phyloP scores from a whole-genome alignment of 2,113 vertebrate species.

The Alethe diademata region DNA sequence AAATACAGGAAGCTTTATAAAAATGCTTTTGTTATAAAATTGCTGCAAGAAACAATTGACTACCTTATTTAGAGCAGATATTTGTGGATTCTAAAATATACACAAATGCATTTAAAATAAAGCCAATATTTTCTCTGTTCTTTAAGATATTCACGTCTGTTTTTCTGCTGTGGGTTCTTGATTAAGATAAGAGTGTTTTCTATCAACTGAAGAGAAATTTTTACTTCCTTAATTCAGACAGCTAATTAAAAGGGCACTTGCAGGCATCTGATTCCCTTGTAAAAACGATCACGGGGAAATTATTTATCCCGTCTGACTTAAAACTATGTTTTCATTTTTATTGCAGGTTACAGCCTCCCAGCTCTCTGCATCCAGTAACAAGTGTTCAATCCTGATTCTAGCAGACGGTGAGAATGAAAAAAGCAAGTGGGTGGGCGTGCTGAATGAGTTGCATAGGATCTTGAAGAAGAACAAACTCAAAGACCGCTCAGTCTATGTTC shows the following conservation, averaged over 20 bases:
- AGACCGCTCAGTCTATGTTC: conserved; percentile 93
- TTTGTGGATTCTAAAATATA: background rate
- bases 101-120: background rate
- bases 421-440: conserved; percentile 93
- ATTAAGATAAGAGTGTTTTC: background rate
- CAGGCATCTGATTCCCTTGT: background rate
- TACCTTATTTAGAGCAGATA: background rate
- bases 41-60: background rate
- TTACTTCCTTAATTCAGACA: background rate
- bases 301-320: background rate
- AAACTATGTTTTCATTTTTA: background rate
- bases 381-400: conserved; percentile 93
- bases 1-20: background rate
- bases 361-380: conserved; percentile 87
- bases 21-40: background rate
- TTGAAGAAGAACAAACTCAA: conserved; percentile 97
- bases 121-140: background rate
- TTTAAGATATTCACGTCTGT: background rate
- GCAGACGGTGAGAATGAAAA: conserved; percentile 93
- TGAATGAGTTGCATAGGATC: conserved; percentile 93
- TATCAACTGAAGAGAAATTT: background rate
- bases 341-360: conserved; percentile 93
- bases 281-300: background rate
- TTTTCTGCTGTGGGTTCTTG: background rate
- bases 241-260: background rate